Percentiles rank a stretch among this genome's conserved stretches.
Conservation (phyloP, 2,113 vertebrate species). For the Erpornis zantholeuca region DNA sequence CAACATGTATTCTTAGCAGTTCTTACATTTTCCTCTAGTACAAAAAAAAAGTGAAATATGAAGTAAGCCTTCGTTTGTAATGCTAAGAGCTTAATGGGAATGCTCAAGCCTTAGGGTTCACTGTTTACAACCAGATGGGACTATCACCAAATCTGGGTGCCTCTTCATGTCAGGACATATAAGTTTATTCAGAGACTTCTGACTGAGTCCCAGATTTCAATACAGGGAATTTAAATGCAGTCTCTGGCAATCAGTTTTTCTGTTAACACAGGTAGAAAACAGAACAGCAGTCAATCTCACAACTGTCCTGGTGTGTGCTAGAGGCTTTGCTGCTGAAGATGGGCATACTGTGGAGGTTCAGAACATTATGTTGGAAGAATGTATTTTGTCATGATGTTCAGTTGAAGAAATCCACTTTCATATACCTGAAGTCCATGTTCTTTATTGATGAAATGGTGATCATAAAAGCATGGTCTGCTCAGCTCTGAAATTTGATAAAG, state of each 20-base stretch:
- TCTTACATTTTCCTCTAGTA: not conserved
- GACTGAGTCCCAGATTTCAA: not conserved
- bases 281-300: not conserved
- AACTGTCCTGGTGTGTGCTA: not conserved
- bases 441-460: not conserved
- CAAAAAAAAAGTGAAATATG: not conserved
- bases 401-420: not conserved
- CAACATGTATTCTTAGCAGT: not conserved
- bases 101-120: not conserved
- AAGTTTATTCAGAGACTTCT: not conserved
- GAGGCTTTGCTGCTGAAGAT: not conserved
- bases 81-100: not conserved
- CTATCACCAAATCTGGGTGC: not conserved
- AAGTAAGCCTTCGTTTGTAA: not conserved
- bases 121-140: not conserved
- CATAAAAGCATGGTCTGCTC: not conserved
- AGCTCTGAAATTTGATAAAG: not conserved
- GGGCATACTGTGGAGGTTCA: not conserved
- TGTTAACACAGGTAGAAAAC: not conserved
- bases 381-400: not conserved
- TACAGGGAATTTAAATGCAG: not conserved
- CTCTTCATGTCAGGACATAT: not conserved
- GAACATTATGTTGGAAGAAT: not conserved
- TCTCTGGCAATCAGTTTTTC: not conserved
- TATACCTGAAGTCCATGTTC: not conserved